Conservation (phyloP, 2,113 vertebrate genomes). For the Caloenas nicobarica region DNA sequence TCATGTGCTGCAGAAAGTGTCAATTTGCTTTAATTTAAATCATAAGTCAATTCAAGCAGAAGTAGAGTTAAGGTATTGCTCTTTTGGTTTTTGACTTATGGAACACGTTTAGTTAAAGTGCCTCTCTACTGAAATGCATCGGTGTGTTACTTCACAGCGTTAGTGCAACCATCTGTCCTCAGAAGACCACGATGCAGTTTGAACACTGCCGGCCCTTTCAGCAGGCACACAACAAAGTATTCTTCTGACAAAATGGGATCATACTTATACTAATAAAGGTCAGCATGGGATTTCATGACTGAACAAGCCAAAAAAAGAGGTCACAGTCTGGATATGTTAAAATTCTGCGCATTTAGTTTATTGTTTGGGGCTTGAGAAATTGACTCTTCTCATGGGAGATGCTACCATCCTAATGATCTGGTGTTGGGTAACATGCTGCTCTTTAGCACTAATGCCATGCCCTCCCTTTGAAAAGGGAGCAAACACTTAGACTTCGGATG, state of each 20-base stretch:
- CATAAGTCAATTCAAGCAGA: background rate
- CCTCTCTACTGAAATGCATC: background rate
- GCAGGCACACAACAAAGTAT: background rate
- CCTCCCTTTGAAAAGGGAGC: background rate
- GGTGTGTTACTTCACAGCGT: background rate
- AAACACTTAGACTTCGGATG: background rate
- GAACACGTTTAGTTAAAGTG: background rate
- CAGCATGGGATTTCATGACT: background rate
- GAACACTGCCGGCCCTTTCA: background rate
- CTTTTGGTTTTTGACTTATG: background rate
- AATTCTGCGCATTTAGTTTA: background rate
- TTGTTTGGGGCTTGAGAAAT: background rate
- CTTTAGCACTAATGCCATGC: background rate
- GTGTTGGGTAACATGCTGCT: background rate
- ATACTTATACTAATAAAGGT: background rate
- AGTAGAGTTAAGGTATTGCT: background rate
- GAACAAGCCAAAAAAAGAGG: background rate
- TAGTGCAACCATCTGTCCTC: background rate
- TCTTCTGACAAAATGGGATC: background rate
- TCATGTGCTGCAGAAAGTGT: background rate
- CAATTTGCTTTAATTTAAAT: background rate
- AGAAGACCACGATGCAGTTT: background rate
- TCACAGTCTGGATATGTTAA: background rate
- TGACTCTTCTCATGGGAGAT: background rate
- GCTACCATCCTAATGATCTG: background rate